These are phyloP conservation scores for Chelon labrosus DNA, from an alignment of 2,797 vertebrate genomes.

Conservation along the genomic window DNA sequence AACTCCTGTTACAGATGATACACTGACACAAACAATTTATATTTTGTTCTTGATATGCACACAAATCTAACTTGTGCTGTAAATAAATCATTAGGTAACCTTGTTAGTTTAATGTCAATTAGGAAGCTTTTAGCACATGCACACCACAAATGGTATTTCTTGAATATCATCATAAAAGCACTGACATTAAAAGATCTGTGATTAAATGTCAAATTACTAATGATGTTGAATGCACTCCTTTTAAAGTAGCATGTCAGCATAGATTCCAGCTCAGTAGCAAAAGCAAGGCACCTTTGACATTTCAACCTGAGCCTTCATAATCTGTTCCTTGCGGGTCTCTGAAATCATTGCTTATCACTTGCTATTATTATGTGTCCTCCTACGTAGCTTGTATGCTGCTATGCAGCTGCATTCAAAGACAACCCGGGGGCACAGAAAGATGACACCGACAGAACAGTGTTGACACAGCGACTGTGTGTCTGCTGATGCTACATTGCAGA, in stretches of 20 bases:
- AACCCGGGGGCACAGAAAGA: conserved; percentile 63
- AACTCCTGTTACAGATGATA: conserved; percentile 7
- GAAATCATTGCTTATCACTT: conserved; percentile 58
- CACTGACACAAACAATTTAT: neutral
- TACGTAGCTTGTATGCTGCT: conserved; percentile 41
- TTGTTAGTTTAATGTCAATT: conserved; percentile 13
- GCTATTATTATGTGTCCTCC: conserved; percentile 66
- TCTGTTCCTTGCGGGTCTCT: conserved; percentile 37
- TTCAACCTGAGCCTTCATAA: conserved; percentile 48
- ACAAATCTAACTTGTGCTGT: too few species aligned
- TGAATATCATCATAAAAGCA: conserved; percentile 37
- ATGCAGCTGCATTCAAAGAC: conserved; percentile 51
- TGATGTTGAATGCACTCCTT: conserved; percentile 41
- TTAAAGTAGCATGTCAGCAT: conserved; percentile 40
- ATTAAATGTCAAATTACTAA: conserved; percentile 68
- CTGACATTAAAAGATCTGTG: conserved; percentile 70
- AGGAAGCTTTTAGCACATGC: conserved; percentile 14
- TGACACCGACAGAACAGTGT: conserved; percentile 70
- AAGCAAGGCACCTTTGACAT: conserved; percentile 72
- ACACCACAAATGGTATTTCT: conserved; percentile 24
- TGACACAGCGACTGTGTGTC: conserved; percentile 73
- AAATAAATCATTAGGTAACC: neutral
- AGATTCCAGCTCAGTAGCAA: conserved; percentile 36
- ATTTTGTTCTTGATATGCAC: too few species aligned
- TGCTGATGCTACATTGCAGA: conserved; percentile 74